phyloP scores from a whole-genome alignment of 64 coral and sea anemone genomes.

The Stichodactyla helianthus region DNA sequence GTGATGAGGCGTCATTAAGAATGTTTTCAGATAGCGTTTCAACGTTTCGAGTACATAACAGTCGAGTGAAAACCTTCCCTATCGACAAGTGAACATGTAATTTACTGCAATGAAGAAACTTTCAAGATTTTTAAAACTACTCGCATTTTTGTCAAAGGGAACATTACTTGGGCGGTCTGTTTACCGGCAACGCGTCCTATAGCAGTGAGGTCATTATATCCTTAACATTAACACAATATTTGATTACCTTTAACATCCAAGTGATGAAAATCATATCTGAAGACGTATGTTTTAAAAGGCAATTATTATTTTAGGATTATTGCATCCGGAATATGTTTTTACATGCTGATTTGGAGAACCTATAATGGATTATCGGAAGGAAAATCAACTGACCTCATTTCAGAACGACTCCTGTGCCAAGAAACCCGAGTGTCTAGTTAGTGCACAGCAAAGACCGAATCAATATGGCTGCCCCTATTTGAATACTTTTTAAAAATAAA shows the following conservation, averaged over 20 bases:
- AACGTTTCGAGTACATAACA: too few species aligned
- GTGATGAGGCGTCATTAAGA: too few species aligned
- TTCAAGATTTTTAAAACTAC: too few species aligned
- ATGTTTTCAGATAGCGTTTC: too few species aligned
- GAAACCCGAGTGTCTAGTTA: not conserved
- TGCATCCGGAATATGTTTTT: not conserved
- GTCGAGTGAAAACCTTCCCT: too few species aligned
- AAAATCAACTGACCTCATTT: not conserved
- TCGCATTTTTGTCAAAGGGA: too few species aligned
- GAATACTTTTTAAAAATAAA: too few species aligned
- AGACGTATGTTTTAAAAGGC: not conserved
- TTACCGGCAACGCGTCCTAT: not conserved
- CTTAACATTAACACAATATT: not conserved
- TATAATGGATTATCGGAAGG: not conserved
- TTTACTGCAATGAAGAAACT: too few species aligned
- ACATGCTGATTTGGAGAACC: not conserved
- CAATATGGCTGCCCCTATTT: too few species aligned
- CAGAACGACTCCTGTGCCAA: not conserved
- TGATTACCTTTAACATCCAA: not conserved
- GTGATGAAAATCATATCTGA: not conserved
- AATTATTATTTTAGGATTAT: slow-evolving; percentile 3
- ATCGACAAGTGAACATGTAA: too few species aligned
- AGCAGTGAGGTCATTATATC: not conserved
- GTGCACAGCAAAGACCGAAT: not conserved
- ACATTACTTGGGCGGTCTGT: too few species aligned